Conservation (phyloP, 2,888 invertebrate genomes). For the Troides helena region DNA sequence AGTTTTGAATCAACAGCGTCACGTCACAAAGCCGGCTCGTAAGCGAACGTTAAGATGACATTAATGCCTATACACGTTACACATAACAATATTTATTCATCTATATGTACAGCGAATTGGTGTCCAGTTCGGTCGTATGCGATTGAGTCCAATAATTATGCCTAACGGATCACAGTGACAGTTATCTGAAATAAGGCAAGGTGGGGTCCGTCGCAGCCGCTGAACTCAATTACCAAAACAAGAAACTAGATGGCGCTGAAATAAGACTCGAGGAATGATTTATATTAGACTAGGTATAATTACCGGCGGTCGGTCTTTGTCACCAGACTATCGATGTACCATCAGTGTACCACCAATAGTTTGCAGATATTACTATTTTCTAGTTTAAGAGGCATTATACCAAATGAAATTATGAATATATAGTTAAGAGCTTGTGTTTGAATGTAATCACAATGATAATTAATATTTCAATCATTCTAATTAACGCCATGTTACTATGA, state of each 20-base stretch:
- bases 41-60: conserved; percentile 23
- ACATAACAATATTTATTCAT: conserved; percentile 25
- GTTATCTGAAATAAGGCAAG: conserved; percentile 75
- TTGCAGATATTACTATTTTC: too few species aligned
- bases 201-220: conserved; percentile 58
- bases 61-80: conserved; percentile 13
- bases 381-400: too few species aligned
- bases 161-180: conserved; percentile 76
- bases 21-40: conserved; percentile 22
- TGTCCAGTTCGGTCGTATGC: conserved; percentile 37
- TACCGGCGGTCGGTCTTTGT: too few species aligned
- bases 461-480: too few species aligned
- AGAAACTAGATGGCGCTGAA: conserved; percentile 22
- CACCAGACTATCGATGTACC: too few species aligned
- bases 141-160: conserved; percentile 56
- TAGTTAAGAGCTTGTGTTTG: too few species aligned
- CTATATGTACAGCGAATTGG: conserved; percentile 30
- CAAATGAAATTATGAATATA: too few species aligned
- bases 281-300: not conserved
- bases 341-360: too few species aligned
- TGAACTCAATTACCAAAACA: conserved; percentile 6
- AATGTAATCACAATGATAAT: too few species aligned
- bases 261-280: not conserved
- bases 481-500: too few species aligned
- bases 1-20: conserved; percentile 14